Base-by-base conservation (phyloP, 2,797 vertebrate species). In the Rallus crepitans region DNA sequence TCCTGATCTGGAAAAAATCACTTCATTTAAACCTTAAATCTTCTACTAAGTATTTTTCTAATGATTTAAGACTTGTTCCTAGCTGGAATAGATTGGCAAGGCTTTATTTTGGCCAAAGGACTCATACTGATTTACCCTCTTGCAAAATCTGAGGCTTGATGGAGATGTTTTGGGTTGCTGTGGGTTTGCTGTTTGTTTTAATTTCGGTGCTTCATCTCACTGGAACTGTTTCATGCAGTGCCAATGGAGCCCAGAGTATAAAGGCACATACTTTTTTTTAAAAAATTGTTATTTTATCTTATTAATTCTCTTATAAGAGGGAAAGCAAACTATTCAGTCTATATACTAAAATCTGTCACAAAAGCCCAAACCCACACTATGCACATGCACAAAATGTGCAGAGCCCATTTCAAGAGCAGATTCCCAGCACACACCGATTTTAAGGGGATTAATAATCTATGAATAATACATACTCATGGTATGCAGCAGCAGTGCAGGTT, bases 361-460 rank as follows among this genome's bases (percentile, higher is more conserved):
- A 61, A 82, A 89, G 85, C 78, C 35, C 37, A 5, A 72, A 73
- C 48, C 53, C 45, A 23, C 48, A 39, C 27, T 93, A 93, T 35
- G 45, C 30, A 23, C 48, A 47, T 45, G 11, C 27, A 16, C 9
- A 0, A 70, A 31, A 19, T 15, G 56, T n/a, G 68, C 52, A 77
- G 63, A 92, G 53, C 68, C 88, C 66, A 28, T 96, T 96, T 92
- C 71, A 87, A 94, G 85, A 96, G 76, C 79, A 86, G 66, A 93
- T 97, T 76, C 52, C 60, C 61, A 57, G 79, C 85, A 72, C 68
- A 90, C 87, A 75, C 86, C 15, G 31, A 57, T 97, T 97, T 96
- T 90, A 92, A 96, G 69, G 50, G 50, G 82, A 97, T 97, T 97
- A 96, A 95, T 97, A 90, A 80, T 65, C 63, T 77, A 52, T 95